Conservation (phyloP, 2,113 vertebrate genomes). For the Cinclus mexicanus region DNA sequence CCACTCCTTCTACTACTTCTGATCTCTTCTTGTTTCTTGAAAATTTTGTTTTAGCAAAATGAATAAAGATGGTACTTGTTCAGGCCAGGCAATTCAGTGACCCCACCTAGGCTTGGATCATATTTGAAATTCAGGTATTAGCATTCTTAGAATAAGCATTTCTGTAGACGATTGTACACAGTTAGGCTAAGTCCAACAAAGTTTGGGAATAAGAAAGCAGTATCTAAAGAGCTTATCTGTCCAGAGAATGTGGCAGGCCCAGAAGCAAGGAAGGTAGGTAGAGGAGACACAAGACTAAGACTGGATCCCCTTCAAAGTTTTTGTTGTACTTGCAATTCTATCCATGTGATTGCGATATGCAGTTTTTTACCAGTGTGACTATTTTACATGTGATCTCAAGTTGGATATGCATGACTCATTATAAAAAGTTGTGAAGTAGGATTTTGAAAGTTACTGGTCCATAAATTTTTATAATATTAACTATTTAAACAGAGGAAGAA, state of each 20-base stretch:
- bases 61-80: neutral
- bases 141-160: neutral
- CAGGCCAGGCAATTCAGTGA: neutral
- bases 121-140: neutral
- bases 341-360: neutral
- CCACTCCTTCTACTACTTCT: neutral
- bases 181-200: neutral
- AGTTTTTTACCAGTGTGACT: neutral
- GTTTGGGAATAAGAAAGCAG: neutral
- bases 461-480: neutral
- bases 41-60: neutral
- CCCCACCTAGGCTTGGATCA: neutral
- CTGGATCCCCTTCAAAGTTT: neutral
- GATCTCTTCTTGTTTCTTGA: neutral
- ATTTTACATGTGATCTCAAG: neutral
- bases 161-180: neutral
- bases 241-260: neutral
- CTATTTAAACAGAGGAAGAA: conserved; percentile 2
- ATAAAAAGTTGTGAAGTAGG: neutral
- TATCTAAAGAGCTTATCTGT: neutral
- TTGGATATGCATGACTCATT: neutral
- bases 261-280: neutral
- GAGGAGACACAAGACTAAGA: neutral
- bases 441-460: neutral
- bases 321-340: neutral